phyloP scores from a whole-genome alignment of 2,797 vertebrate species.

The Tachyglossus aculeatus region DNA sequence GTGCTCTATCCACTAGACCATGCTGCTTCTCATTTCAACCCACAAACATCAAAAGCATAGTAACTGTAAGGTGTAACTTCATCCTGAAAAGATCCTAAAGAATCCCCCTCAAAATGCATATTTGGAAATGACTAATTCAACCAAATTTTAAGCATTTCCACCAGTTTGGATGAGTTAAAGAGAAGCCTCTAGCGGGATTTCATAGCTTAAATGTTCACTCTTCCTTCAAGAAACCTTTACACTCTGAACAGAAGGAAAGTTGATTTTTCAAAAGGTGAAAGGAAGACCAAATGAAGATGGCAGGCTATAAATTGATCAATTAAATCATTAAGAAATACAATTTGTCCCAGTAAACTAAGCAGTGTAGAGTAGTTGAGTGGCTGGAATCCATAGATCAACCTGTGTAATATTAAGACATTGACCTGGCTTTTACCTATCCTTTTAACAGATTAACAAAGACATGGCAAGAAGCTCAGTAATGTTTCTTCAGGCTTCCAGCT shows the following conservation, averaged over 20 bases:
- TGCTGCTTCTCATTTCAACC: not conserved
- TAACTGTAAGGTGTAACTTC: no score
- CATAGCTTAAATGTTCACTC: not conserved
- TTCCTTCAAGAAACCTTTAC: constrained; percentile 14
- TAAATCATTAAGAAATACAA: constrained; percentile 60
- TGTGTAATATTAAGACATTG: constrained; percentile 55
- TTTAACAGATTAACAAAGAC: constrained; percentile 65
- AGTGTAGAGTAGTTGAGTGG: constrained; percentile 63
- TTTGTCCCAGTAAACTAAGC: constrained; percentile 34
- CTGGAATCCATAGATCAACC: constrained; percentile 60
- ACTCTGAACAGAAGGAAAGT: not conserved
- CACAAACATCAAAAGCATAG: not conserved
- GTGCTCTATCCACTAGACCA: no score
- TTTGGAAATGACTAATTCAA: not conserved
- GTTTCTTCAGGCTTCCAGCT: constrained; percentile 56
- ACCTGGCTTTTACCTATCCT: constrained; percentile 57
- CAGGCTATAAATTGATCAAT: constrained; percentile 59
- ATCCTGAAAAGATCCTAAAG: not conserved
- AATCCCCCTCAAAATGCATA: not conserved
- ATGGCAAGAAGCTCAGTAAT: constrained; percentile 55
- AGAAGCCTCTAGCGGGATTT: not conserved
- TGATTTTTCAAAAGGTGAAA: constrained; percentile 31
- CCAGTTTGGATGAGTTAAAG: not conserved
- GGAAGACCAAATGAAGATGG: constrained; percentile 43
- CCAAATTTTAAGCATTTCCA: not conserved